These are phyloP conservation scores for Drosophila guanche DNA, from an alignment of 1,140 invertebrate species.

Conservation along the genomic window DNA sequence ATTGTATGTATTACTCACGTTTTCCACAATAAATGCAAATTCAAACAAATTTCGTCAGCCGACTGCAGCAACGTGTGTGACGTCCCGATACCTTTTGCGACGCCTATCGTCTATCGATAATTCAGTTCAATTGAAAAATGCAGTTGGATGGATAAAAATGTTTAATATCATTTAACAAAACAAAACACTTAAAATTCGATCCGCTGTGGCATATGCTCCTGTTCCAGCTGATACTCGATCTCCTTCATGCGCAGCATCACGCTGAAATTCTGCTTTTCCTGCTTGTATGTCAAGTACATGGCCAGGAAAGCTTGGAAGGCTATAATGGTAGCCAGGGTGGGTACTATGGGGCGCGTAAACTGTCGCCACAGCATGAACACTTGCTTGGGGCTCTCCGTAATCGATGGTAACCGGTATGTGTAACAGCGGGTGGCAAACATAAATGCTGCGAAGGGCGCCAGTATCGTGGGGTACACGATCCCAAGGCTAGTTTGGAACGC, in stretches of 20 bases:
- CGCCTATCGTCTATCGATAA: not conserved
- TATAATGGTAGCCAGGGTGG: conserved; percentile 75
- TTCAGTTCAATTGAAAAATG: not conserved
- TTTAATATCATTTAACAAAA: conserved; percentile 6
- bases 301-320: conserved; percentile 81
- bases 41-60: conserved; percentile 71
- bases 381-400: conserved; percentile 82
- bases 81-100: conserved; percentile 15
- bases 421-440: conserved; percentile 84
- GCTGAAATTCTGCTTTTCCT: conserved; percentile 80
- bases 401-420: conserved; percentile 84
- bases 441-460: conserved; percentile 83
- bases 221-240: conserved; percentile 63
- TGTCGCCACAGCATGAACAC: conserved; percentile 80
- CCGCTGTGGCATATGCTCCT: conserved; percentile 41
- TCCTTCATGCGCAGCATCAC: conserved; percentile 72
- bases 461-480: conserved; percentile 81
- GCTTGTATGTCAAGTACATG: conserved; percentile 82
- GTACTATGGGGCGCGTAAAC: conserved; percentile 80
- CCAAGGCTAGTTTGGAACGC: conserved; percentile 78
- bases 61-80: conserved; percentile 68
- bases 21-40: conserved; percentile 64
- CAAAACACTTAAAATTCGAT: conserved; percentile 51
- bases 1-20: conserved; percentile 60
- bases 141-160: no score